Percentiles rank a stretch among this genome's conserved stretches.
Conservation (phyloP, 2,113 vertebrate genomes). For the Cepphus grylle region DNA sequence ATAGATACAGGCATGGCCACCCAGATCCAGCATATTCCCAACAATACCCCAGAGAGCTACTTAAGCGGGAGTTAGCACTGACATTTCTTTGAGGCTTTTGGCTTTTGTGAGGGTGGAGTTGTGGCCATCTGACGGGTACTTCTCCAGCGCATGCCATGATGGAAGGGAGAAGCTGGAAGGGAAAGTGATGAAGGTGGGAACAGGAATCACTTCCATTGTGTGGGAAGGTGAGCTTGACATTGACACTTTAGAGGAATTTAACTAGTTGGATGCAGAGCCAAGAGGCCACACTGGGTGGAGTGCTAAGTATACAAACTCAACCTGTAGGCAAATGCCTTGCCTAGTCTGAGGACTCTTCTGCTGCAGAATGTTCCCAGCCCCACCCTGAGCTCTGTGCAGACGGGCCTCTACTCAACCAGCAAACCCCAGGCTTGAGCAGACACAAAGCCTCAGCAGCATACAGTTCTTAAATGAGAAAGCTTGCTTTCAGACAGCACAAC, state of each 20-base stretch:
- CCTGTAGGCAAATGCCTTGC: not conserved
- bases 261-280: not conserved
- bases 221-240: not conserved
- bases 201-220: not conserved
- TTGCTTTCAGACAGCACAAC: not conserved
- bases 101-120: not conserved
- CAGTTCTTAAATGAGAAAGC: not conserved
- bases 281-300: slow-evolving; percentile 15
- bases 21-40: not conserved
- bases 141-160: not conserved
- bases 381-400: not conserved
- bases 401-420: not conserved
- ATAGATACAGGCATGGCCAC: not conserved
- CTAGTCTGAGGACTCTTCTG: not conserved
- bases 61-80: not conserved
- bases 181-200: not conserved
- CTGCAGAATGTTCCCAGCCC: not conserved
- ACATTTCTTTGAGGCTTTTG: not conserved
- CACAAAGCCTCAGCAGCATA: not conserved
- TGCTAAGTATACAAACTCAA: not conserved
- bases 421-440: not conserved
- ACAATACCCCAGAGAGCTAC: not conserved
- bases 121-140: not conserved
- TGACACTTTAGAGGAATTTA: not conserved
- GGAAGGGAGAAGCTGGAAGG: not conserved